Percentiles rank a stretch among this genome's conserved stretches.
Conservation (phyloP, 2,888 invertebrate species). For the Catocala nupta region DNA sequence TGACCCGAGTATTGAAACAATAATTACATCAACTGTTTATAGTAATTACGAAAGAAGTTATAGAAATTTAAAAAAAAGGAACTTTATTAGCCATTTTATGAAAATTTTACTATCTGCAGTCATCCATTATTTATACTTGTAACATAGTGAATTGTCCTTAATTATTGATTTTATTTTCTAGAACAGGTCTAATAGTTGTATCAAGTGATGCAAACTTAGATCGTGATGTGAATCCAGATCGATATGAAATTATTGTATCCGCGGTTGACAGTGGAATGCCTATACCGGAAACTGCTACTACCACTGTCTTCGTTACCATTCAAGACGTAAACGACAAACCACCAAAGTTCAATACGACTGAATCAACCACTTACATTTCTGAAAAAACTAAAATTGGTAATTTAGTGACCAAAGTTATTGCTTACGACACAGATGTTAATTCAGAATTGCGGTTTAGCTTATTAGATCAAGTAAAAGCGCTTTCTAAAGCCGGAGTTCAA, state of each 20-base stretch:
- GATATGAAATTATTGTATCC: constrained; percentile 91
- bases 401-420: constrained; percentile 89
- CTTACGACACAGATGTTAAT: constrained; percentile 91
- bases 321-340: constrained; percentile 94
- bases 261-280: constrained; percentile 92
- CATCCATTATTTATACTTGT: too few species aligned
- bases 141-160: neutral
- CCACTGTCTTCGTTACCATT: constrained; percentile 91
- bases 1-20: too few species aligned
- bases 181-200: constrained; percentile 90
- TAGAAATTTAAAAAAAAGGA: too few species aligned
- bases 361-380: constrained; percentile 90
- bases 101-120: too few species aligned
- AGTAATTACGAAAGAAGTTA: too few species aligned
- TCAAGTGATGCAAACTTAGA: constrained; percentile 92
- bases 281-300: constrained; percentile 92
- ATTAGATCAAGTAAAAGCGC: constrained; percentile 89
- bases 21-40: too few species aligned
- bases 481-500: constrained; percentile 92
- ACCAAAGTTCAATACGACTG: constrained; percentile 90
- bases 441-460: constrained; percentile 90
- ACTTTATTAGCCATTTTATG: too few species aligned
- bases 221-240: constrained; percentile 89
- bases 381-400: constrained; percentile 89
- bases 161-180: constrained; percentile 59